These are phyloP conservation scores for Anarrhichthys ocellatus DNA, from an alignment of 2,113 vertebrate genomes.

Conservation along the genomic window DNA sequence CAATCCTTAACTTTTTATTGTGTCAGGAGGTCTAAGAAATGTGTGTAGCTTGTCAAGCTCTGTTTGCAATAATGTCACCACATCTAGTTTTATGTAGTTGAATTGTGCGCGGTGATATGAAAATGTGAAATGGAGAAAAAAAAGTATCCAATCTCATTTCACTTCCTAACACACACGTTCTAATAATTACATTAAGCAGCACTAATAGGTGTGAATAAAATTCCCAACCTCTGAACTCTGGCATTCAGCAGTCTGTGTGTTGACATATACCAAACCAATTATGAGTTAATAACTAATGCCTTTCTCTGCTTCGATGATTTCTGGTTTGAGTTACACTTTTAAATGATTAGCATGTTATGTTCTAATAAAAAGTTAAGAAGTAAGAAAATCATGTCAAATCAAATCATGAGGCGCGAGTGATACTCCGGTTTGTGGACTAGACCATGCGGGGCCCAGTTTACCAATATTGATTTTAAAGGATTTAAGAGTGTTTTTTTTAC, in stretches of 20 bases:
- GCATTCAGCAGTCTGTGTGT: slow-evolving; percentile 12
- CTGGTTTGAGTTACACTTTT: neutral
- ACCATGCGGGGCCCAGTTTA: neutral
- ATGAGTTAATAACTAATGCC: slow-evolving; percentile 3
- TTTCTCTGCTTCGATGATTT: neutral
- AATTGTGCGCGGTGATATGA: neutral
- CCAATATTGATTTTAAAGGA: neutral
- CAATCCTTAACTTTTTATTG: slow-evolving; percentile 17
- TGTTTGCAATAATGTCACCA: slow-evolving; percentile 7
- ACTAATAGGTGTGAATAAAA: neutral
- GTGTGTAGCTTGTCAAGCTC: neutral
- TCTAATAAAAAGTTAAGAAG: neutral
- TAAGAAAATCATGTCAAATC: neutral
- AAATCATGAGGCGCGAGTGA: neutral
- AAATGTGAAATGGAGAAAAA: neutral
- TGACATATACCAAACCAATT: slow-evolving; percentile 30
- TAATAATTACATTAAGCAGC: slow-evolving; percentile 12
- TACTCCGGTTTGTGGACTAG: neutral
- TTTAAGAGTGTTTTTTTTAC: neutral
- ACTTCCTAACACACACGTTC: slow-evolving; percentile 4
- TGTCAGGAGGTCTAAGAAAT: slow-evolving; percentile 9
- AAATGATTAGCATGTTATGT: neutral
- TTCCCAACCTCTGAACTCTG: slow-evolving; percentile 8
- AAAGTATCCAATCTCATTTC: neutral
- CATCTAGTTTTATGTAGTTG: neutral